A percentile compares a stretch with the other conserved stretches of the same genome.
Conservation (phyloP, 2,113 vertebrate genomes). For the Megaptera novaeangliae region DNA sequence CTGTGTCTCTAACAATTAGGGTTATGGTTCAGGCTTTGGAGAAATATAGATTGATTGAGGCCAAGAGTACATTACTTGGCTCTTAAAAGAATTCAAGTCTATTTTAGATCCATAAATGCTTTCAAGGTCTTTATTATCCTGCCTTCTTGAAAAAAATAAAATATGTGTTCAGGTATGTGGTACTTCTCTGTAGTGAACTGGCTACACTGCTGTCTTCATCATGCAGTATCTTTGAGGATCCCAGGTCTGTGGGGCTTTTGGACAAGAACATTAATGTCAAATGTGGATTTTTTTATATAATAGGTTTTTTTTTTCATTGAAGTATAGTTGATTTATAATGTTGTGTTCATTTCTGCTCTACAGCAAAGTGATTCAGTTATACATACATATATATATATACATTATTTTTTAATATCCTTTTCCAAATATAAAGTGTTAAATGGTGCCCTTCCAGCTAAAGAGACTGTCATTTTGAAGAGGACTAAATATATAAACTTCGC, state of each 20-base stretch:
- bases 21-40: background rate
- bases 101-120: background rate
- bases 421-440: background rate
- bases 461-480: background rate
- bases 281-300: background rate
- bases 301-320: background rate
- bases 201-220: rapidly evolving
- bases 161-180: rapidly evolving
- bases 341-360: background rate
- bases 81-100: background rate
- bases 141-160: background rate
- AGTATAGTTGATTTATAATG: background rate
- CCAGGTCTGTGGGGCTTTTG: background rate
- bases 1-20: background rate
- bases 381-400: background rate
- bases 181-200: background rate
- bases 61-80: background rate
- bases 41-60: background rate
- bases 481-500: background rate
- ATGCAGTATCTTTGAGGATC: background rate
- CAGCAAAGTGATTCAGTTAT: background rate
- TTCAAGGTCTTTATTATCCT: background rate
- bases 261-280: background rate
- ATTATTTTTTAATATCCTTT: background rate
- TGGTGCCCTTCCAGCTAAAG: background rate